Percentiles rank a stretch among this genome's conserved stretches.
Evolutionary conservation across 2,888 invertebrate genomes (phyloP).

Genomic region (Deroplatys truncata): DNA sequence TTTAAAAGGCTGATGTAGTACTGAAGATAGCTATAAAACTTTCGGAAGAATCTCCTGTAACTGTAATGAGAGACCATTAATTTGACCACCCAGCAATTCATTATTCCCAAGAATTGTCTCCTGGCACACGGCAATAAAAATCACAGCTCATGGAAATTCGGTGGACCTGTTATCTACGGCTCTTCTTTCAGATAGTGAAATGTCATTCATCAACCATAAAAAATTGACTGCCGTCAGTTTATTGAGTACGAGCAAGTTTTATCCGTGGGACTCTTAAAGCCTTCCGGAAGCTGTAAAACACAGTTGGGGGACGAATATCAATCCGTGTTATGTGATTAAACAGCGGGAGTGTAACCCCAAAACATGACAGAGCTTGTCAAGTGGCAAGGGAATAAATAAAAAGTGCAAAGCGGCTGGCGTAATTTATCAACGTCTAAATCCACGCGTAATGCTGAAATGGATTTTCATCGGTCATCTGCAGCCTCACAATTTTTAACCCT

Average conservation of each 20-base stretch:
- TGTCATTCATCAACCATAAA: neutral
- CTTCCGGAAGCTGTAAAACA: neutral
- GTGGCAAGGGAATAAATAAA: neutral
- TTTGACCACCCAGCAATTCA: neutral
- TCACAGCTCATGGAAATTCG: neutral
- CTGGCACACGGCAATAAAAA: neutral
- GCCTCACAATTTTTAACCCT: neutral
- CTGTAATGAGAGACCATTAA: neutral
- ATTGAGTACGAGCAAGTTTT: neutral
- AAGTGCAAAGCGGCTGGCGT: neutral
- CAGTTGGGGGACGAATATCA: neutral
- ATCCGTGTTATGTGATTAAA: neutral
- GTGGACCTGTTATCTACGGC: neutral
- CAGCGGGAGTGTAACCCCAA: neutral
- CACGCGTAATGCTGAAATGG: neutral
- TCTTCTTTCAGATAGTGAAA: neutral
- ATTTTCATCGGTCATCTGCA: neutral
- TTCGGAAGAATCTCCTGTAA: neutral
- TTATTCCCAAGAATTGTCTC: neutral
- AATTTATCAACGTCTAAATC: neutral
- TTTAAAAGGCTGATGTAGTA: too few species aligned
- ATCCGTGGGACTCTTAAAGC: neutral
- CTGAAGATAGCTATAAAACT: too few species aligned
- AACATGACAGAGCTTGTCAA: neutral
- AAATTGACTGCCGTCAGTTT: neutral